These are phyloP conservation scores for Pristionchus entomophagus DNA, from an alignment of 2,888 invertebrate genomes.

Conservation along the genomic window DNA sequence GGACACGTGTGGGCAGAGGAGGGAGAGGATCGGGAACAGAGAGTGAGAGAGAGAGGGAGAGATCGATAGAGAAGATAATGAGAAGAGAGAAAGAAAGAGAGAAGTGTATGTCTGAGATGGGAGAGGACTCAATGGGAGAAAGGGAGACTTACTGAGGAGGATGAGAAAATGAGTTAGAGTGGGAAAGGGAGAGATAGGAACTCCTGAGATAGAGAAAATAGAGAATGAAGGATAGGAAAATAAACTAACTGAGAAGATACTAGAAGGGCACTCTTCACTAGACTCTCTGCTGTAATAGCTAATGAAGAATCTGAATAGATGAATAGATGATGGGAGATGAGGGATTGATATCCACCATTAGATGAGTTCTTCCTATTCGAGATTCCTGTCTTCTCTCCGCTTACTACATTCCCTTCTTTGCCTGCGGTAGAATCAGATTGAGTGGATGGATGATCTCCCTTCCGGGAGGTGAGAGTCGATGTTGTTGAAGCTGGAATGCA, in stretches of 20 bases:
- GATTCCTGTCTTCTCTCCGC: background rate
- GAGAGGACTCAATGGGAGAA: no score
- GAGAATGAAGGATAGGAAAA: background rate
- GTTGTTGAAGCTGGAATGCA: background rate
- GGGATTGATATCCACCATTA: no score
- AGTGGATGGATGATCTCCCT: background rate
- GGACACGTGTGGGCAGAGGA: background rate
- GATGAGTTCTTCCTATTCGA: no score
- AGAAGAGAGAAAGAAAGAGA: background rate
- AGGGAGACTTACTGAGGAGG: background rate
- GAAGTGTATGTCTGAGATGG: background rate
- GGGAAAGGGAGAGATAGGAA: background rate
- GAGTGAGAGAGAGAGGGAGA: no score
- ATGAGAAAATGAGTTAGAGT: background rate
- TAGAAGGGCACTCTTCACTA: background rate
- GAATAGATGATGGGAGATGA: background rate
- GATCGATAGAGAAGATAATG: constrained; percentile 21
- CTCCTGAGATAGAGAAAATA: background rate
- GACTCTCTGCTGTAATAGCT: background rate
- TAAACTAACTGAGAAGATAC: background rate
- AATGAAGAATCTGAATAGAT: background rate
- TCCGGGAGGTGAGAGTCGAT: background rate
- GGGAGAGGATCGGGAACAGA: background rate
- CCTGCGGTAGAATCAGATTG: background rate
- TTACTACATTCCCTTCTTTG: background rate